Base-by-base conservation (phyloP, 2,113 vertebrate genomes). In the Barnardius zonarius region DNA sequence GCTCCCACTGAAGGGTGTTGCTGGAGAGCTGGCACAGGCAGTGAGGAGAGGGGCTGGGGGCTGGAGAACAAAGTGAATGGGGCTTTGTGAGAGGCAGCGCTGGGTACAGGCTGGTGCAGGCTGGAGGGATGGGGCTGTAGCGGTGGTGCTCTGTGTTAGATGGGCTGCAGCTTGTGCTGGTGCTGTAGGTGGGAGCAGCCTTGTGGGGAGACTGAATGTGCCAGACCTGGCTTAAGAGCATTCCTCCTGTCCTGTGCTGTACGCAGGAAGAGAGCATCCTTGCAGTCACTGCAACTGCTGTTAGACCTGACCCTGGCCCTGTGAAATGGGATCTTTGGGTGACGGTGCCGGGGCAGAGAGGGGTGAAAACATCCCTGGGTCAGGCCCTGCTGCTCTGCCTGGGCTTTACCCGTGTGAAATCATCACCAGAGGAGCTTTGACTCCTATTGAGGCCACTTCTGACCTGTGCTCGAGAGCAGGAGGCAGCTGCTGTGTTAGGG, bases 231-330 rank as follows among this genome's bases (percentile, higher is more conserved):
- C 31, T 44, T 18, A 10, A 10, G 48, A 30, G 27, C 3, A 8
- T 48, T 69, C 30, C 12, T 75, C 23, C 33, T 55, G 63, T 5
- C 1, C 0, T 0, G 6, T 13, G 52, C 46, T 39, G 22, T 0
- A 1, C 1, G 39, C 57, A 66, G 69, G 31, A 22, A 31, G 44
- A 35, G 35, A 31, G 35, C 9, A 33, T 13, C 31, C 30, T 8
- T 33, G 54, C 18, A 55, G 54, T 19, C 27, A 8, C 82, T 28
- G 54, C 31, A 17, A 3, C 31, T 17, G 22, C 52, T 10, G 1
- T 17, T 14, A 9, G 55, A 37, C 46, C 37, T 31, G 35, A 17
- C 35, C 37, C 33, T 13, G 43, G 20, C 44, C 27, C 28, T 14
- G 37, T 11, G 37, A 49, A 35, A n/a, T 8, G 6, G 3, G 17